phyloP scores from a whole-genome alignment of 1,140 invertebrate genomes.

The Dinoponera quadriceps region DNA sequence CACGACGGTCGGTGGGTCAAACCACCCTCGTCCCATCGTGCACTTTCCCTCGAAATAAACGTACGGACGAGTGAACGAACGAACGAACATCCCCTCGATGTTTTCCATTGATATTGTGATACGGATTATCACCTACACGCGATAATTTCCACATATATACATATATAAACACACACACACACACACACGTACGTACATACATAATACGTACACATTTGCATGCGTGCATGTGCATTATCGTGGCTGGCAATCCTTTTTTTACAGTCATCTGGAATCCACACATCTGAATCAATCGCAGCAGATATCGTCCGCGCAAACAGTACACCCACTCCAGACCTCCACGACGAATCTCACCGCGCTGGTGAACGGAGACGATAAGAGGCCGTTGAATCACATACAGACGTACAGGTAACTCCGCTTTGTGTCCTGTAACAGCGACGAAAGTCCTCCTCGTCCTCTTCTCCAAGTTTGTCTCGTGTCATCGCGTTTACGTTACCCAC shows the following conservation, averaged over 20 bases:
- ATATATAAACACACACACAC: conserved; percentile 1
- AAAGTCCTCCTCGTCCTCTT: conserved; percentile 2
- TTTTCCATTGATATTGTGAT: conserved; percentile 54
- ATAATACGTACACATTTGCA: conserved; percentile 62
- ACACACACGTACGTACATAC: too few species aligned
- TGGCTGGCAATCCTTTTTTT: conserved; percentile 69
- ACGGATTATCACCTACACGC: conserved; percentile 34
- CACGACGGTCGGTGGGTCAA: conserved; percentile 20
- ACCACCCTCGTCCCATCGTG: neutral
- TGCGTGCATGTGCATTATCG: conserved; percentile 73
- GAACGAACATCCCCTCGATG: conserved; percentile 26
- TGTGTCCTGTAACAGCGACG: conserved; percentile 1
- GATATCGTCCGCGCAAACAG: conserved; percentile 73
- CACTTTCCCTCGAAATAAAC: conserved; percentile 40
- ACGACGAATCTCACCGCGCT: conserved; percentile 80
- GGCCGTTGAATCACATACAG: conserved; percentile 91
- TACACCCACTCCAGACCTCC: conserved; percentile 75
- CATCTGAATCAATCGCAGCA: conserved; percentile 73
- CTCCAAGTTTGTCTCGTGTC: conserved; percentile 45
- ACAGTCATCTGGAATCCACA: conserved; percentile 80
- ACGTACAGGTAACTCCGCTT: conserved; percentile 90
- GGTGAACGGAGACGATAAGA: conserved; percentile 89
- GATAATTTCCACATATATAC: conserved; percentile 26
- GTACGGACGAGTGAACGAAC: neutral
- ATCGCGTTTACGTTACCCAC: conserved; percentile 33